Evolutionary conservation across 2,113 vertebrate species (phyloP).

Genomic region (Caranx melampygus): DNA sequence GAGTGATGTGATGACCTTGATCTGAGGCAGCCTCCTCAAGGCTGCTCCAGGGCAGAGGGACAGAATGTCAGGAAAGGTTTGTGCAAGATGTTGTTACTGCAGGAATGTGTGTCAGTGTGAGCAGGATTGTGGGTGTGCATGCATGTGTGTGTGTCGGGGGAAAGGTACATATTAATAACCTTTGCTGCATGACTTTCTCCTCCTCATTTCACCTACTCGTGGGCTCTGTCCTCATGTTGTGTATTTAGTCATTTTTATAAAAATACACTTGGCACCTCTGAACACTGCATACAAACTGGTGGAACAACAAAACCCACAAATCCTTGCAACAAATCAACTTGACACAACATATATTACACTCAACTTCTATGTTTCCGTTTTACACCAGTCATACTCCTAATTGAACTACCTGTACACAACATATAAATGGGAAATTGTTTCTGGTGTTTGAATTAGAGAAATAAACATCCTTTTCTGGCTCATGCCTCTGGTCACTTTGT

Average conservation of each 20-base stretch:
- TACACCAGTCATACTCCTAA: background rate
- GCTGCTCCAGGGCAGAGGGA: conserved; percentile 71
- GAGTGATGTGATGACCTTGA: conserved; percentile 56
- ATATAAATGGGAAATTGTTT: too few species aligned
- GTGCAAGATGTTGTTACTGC: conserved; percentile 50
- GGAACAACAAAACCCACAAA: conserved; percentile 14
- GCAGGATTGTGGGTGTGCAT: background rate
- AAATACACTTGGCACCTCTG: conserved; percentile 8
- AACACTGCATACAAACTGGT: background rate
- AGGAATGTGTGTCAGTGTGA: conserved; percentile 26
- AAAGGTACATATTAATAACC: conserved; percentile 36
- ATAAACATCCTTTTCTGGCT: too few species aligned
- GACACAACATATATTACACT: background rate
- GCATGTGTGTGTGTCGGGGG: background rate
- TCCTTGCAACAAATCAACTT: background rate
- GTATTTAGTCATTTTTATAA: conserved; percentile 20
- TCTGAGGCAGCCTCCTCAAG: conserved; percentile 63
- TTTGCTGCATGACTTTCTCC: background rate
- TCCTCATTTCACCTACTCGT: background rate
- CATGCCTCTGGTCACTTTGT: too few species aligned
- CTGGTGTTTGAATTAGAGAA: too few species aligned
- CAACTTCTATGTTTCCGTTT: too few species aligned
- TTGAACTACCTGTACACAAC: too few species aligned
- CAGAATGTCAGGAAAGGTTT: conserved; percentile 72
- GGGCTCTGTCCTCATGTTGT: background rate